phyloP scores from a whole-genome alignment of 2,888 invertebrate species.

The Xylota segnis region DNA sequence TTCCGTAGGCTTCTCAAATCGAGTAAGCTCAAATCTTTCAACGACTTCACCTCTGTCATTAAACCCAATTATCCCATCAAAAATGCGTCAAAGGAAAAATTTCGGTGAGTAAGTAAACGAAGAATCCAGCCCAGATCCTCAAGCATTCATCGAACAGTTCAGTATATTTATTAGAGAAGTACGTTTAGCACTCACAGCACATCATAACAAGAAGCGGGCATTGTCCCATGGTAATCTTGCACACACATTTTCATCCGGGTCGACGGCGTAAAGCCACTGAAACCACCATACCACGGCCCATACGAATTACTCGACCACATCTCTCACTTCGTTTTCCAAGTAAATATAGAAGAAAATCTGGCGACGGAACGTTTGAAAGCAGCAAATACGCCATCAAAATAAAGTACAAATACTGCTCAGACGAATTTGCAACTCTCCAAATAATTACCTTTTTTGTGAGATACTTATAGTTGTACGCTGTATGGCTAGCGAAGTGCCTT shows the following conservation, averaged over 20 bases:
- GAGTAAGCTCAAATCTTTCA: too few species aligned
- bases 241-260: conserved; percentile 21
- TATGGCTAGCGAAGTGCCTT: too few species aligned
- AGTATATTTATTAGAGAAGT: conserved; percentile 41
- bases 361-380: too few species aligned
- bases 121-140: conserved; percentile 41
- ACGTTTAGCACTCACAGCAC: conserved; percentile 41
- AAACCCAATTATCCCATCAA: too few species aligned
- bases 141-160: conserved; percentile 52
- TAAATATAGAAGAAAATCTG: not conserved
- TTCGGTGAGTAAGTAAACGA: conserved; percentile 55
- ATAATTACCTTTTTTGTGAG: too few species aligned
- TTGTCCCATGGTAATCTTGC: not conserved
- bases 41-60: too few species aligned
- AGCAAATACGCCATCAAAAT: too few species aligned
- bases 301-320: not conserved
- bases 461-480: too few species aligned
- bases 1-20: too few species aligned
- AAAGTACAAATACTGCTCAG: too few species aligned
- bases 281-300: not conserved
- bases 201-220: conserved; percentile 31
- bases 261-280: conserved; percentile 16
- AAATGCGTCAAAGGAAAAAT: too few species aligned
- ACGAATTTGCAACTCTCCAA: too few species aligned
- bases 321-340: not conserved